Evolutionary conservation across 1,140 invertebrate species (phyloP).

Genomic region (Parasteatoda tepidariorum): DNA sequence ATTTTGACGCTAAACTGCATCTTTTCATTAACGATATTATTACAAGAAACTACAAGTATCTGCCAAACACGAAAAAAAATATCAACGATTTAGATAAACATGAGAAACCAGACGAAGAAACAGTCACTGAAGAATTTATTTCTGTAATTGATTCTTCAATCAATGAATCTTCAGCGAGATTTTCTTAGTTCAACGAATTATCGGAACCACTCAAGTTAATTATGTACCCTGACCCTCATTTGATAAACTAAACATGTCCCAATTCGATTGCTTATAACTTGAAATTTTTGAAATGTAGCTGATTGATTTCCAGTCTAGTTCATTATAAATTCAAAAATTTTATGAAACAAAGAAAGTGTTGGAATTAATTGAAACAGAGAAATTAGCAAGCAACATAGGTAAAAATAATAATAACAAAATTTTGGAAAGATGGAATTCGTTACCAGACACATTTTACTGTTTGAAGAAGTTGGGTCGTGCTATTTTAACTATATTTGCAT

Average conservation of each 20-base stretch:
- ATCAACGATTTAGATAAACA: background rate
- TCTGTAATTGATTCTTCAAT: background rate
- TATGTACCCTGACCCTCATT: background rate
- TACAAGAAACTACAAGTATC: background rate
- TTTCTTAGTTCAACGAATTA: background rate
- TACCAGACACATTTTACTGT: background rate
- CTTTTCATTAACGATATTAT: background rate
- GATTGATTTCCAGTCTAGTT: no score
- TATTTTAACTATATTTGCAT: constrained; percentile 1
- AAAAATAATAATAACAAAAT: no score
- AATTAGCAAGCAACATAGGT: no score
- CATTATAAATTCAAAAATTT: no score
- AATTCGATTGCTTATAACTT: no score
- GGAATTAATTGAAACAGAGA: no score
- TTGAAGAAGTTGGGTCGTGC: background rate
- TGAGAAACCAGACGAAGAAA: constrained; percentile 1
- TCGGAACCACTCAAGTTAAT: background rate
- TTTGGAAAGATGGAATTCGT: no score
- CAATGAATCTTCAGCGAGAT: background rate
- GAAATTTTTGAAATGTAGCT: no score
- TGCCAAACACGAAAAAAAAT: background rate
- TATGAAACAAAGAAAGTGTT: no score
- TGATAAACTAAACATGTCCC: background rate
- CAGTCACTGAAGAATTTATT: background rate
- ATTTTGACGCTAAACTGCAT: background rate